Conservation (phyloP, 2,888 invertebrate species). For the Hipparchia semele region DNA sequence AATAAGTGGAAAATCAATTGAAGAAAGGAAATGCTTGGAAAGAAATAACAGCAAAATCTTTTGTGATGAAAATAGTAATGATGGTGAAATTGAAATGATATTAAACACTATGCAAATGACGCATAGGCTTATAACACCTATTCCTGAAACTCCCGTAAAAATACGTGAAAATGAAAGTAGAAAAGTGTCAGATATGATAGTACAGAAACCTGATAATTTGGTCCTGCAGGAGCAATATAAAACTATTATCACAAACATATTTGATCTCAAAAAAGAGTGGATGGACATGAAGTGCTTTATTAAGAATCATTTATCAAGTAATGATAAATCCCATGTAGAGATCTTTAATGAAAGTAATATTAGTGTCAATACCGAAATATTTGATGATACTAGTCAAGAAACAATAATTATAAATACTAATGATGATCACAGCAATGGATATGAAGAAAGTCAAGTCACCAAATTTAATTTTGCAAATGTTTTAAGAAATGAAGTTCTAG, state of each 20-base stretch:
- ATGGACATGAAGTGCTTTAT: conserved; percentile 47
- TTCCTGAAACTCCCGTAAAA: conserved; percentile 58
- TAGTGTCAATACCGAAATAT: conserved; percentile 19
- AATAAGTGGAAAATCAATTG: conserved; percentile 37
- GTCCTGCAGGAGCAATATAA: conserved; percentile 49
- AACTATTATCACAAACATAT: conserved; percentile 44
- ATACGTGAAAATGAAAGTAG: conserved; percentile 30
- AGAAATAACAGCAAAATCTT: conserved; percentile 54
- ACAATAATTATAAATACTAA: conserved; percentile 21
- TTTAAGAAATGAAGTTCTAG: conserved; percentile 4
- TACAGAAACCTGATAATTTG: conserved; percentile 44
- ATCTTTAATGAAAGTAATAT: conserved; percentile 11
- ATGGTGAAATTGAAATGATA: conserved; percentile 65
- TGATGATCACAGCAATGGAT: conserved; percentile 6
- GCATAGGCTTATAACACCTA: conserved; percentile 57
- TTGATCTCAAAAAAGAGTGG: conserved; percentile 47
- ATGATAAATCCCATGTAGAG: conserved; percentile 20
- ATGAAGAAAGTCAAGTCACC: background rate
- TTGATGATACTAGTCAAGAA: conserved; percentile 33
- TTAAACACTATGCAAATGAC: conserved; percentile 58
- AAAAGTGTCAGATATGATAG: conserved; percentile 17
- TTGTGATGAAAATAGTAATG: conserved; percentile 46
- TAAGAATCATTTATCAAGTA: conserved; percentile 33
- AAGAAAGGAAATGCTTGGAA: conserved; percentile 56
- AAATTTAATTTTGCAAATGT: background rate